Evolutionary conservation across 1,140 invertebrate species (phyloP).

Genomic region (Drosophila persimilis): DNA sequence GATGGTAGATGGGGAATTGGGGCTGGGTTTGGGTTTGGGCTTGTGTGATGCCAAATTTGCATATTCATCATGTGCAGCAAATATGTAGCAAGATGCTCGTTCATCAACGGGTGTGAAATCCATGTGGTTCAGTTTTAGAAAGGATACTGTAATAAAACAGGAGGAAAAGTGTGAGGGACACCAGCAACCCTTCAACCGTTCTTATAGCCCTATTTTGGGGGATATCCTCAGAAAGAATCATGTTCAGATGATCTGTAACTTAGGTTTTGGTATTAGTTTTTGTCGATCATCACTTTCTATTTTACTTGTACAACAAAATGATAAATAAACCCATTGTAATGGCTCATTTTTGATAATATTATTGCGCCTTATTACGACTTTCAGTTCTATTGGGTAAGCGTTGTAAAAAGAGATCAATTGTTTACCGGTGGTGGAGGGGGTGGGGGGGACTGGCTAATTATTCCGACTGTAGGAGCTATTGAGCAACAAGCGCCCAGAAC

Average conservation of each 20-base stretch:
- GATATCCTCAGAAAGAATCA: too few species aligned
- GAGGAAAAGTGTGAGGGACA: too few species aligned
- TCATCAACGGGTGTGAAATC: too few species aligned
- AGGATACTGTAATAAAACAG: too few species aligned
- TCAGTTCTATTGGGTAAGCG: background rate
- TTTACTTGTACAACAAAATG: background rate
- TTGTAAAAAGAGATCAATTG: slow-evolving; percentile 50
- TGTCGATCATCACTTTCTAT: background rate
- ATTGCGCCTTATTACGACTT: slow-evolving; percentile 38
- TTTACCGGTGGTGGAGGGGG: background rate
- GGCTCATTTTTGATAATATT: background rate
- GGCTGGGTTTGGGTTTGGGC: background rate
- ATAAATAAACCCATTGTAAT: background rate
- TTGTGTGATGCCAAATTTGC: background rate
- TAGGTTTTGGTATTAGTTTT: too few species aligned
- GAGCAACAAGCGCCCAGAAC: slow-evolving; percentile 39
- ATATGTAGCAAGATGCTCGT: too few species aligned
- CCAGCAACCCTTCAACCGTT: too few species aligned
- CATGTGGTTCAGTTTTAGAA: too few species aligned
- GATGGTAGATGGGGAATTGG: background rate
- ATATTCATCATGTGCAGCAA: too few species aligned
- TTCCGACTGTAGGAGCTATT: slow-evolving; percentile 29
- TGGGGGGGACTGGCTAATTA: slow-evolving; percentile 25
- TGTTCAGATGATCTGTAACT: too few species aligned
- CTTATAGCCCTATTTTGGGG: too few species aligned